These are phyloP conservation scores for Vidua chalybeata DNA, from an alignment of 2,113 vertebrate genomes.

Conservation along the genomic window DNA sequence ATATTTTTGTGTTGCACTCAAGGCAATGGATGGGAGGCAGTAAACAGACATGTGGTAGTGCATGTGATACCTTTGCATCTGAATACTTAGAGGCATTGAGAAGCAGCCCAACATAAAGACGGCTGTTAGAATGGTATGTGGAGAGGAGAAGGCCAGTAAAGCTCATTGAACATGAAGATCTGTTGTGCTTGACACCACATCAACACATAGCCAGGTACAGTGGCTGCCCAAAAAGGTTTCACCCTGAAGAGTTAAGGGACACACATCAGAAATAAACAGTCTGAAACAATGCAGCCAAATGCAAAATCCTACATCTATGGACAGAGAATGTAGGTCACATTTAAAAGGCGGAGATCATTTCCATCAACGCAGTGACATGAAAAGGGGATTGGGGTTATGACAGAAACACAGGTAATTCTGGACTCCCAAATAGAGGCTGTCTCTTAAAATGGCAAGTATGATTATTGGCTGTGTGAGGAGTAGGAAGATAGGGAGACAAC, in stretches of 20 bases:
- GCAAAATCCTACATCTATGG: background rate
- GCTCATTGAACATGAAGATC: background rate
- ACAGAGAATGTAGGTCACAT: background rate
- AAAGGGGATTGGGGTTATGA: background rate
- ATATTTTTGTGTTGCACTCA: constrained; percentile 12
- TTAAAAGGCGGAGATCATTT: background rate
- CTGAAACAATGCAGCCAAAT: background rate
- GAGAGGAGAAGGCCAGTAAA: background rate
- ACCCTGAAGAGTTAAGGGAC: background rate
- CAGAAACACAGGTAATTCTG: background rate
- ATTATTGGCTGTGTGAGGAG: background rate
- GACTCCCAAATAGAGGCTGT: background rate
- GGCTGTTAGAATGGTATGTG: background rate
- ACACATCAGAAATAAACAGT: background rate
- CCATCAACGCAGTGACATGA: background rate
- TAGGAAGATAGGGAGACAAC: background rate
- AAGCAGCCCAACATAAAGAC: background rate
- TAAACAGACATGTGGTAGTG: background rate
- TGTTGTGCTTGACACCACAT: background rate
- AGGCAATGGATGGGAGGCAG: background rate
- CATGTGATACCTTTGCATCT: background rate
- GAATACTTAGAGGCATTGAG: background rate
- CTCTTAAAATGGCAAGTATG: background rate
- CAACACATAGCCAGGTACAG: background rate
- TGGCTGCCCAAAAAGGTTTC: background rate